Conservation (phyloP, 2,113 vertebrate species). For the mouse (Mus musculus) region DNA sequence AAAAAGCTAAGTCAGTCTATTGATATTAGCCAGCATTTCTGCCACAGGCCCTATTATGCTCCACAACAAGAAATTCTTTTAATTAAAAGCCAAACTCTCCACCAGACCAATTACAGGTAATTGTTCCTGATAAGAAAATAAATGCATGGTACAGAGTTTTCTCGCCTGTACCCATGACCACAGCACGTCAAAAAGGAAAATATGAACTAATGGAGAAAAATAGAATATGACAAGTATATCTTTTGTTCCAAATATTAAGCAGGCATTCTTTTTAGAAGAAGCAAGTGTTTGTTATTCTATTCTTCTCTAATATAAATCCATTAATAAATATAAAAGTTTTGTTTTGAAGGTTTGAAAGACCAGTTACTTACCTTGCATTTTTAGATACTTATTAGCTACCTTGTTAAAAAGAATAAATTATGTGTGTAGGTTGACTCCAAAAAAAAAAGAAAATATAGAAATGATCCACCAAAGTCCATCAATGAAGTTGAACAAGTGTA, state of each 20-base stretch:
- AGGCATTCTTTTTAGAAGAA: not conserved
- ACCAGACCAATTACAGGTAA: not conserved
- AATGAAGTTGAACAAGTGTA: not conserved
- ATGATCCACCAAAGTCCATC: not conserved
- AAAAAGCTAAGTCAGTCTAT: not conserved
- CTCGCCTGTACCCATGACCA: not conserved
- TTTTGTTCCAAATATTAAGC: not conserved
- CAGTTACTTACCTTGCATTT: too few species aligned
- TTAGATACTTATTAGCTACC: not conserved
- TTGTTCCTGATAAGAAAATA: conserved; percentile 27
- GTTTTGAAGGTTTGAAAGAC: not conserved
- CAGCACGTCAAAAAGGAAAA: not conserved
- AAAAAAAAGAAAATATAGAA: not conserved
- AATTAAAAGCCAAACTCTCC: conserved; percentile 74
- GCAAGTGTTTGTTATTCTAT: not conserved
- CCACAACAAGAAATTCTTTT: conserved; percentile 33
- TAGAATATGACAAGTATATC: not conserved
- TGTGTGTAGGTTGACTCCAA: not conserved
- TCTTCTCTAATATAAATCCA: not conserved
- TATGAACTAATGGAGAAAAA: not conserved
- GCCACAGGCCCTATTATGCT: not conserved
- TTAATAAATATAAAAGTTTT: not conserved
- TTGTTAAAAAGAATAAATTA: conserved; percentile 57
- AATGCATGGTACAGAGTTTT: not conserved
- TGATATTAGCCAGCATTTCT: not conserved